Evolutionary conservation across 2,113 vertebrate genomes (phyloP), one percentile per base, ranked within the genome.

Genomic region (Lepus timidus): DNA sequence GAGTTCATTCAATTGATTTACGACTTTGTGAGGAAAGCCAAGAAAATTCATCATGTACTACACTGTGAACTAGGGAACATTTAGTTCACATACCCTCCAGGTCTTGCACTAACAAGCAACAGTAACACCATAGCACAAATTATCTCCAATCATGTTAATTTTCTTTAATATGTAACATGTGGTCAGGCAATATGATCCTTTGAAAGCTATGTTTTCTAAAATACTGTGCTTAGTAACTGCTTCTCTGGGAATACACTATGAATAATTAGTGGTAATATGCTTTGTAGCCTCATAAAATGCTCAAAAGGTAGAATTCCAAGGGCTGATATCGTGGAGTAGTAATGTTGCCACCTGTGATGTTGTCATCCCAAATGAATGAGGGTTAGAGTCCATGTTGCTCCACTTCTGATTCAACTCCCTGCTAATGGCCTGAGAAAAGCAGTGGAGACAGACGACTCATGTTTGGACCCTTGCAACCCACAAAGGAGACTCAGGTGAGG

Each of bases 1-100:
- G 85, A 96, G 91, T 64, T 94, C 91, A 88, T 95, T 93, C 85
- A 33, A 20, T 93, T 85, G 0, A 88, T 96, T 92, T 95, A 96
- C 65, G 79, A 68, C 82, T 95, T 82, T 75, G 20, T 71, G 29
- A 62, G 1, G 6, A 25, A 75, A 97, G 74, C 71, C 95, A 96
- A 96, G 29, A 27, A 61, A 94, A 92, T 71, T 74, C 49, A 95
- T 84, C 93, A 78, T n/a, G 51, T 61, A 68, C 91, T 68, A 94
- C 82, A 11, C 81, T 82, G 31, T n/a, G 29, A 96, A 71, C 58
- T 81, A 58, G 49, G 36, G 96, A 85, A 70, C 96, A 96, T 33
- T 96, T 49, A 95, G 92, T 62, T 83, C 95, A 71, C 44, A 11
- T 94, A 96, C 90, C 93, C 96, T 71, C 85, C 85, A 97, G 71